Evolutionary conservation across 53 echinoderm and acorn worm genomes (phyloP).

Genomic region (Apostichopus leukothele): DNA sequence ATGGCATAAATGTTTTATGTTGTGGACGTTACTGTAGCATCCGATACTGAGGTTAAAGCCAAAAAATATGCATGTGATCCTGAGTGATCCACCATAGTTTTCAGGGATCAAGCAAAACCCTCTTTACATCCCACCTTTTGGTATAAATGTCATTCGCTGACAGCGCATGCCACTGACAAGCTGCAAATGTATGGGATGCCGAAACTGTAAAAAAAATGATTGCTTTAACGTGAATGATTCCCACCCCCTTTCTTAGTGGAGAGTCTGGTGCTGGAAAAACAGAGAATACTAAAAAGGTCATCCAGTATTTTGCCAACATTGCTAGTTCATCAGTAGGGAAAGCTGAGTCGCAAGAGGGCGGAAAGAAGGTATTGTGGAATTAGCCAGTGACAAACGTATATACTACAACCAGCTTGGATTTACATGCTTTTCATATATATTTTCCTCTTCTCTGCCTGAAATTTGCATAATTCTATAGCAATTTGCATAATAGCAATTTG

Average conservation of each 20-base stretch:
- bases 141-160: no score
- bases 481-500: no score
- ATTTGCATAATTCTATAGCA: not conserved
- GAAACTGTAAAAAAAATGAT: not conserved
- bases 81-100: no score
- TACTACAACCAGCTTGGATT: conserved; percentile 7
- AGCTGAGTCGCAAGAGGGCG: conserved; percentile 68
- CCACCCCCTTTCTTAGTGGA: conserved; percentile 71
- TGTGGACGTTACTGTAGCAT: no score
- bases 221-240: conserved; percentile 22
- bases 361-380: conserved; percentile 91
- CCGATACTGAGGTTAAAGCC: no score
- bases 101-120: no score
- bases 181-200: not conserved
- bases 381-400: not conserved
- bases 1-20: no score
- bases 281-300: conserved; percentile 99
- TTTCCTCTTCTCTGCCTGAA: not conserved
- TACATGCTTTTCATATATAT: not conserved
- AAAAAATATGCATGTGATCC: no score
- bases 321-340: conserved; percentile 96
- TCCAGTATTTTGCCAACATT: conserved; percentile 99
- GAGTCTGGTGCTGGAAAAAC: conserved; percentile 99
- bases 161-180: not conserved
- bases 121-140: no score